Base-by-base conservation (phyloP, 2,888 invertebrate species). In the Myathropa florea region DNA sequence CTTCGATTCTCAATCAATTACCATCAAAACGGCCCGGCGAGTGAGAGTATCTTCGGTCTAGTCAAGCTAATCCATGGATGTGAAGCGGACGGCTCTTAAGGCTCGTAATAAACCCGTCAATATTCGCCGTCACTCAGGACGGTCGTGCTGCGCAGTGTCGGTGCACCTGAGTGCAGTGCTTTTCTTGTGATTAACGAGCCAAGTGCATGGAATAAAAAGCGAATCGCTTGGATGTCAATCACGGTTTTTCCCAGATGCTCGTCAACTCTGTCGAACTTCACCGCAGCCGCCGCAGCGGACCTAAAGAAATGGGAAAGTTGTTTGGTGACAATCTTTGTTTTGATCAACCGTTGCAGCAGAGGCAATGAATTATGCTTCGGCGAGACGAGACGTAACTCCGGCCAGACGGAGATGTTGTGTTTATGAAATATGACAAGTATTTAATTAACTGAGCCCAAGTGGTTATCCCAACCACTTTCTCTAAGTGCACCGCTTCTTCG, bases 281-380 rank as follows among this genome's bases (percentile, higher is more conserved):
- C 18, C 18, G 46, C n/a, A 39, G 39, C 4, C 39, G 39, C 4
- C 46, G 46, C 46, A 7, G 18, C 18, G 7, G 46, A 67, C 46
- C 18, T 21, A 24, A 67, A 68, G 36, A 79, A 67, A 81, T 79
- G 79, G 73, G 81, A 84, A 84, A 84, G 84, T 77, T 84, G 84
- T 77, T 76, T 68, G 72, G 81, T 81, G 76, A 84, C 84, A 81
- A 63, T 80, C 39, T 80, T 70, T 55, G 46, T 68, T 53, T 68
- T 79, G 61, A 64, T 78, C 59, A 55, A 83, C 63, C 68, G 67
- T 23, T 57, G 23, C 23, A 57, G 14, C 57, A 24, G 24, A 10
- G 4, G 26, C n/a, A 24, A 39, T 39, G 63, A 63, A 63, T 63
- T 55, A 68, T 67, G 59, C 4, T 46, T 46, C 18, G 18, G n/a